Base-by-base conservation (phyloP, 2,888 invertebrate genomes). In the Antheraea assamensis region DNA sequence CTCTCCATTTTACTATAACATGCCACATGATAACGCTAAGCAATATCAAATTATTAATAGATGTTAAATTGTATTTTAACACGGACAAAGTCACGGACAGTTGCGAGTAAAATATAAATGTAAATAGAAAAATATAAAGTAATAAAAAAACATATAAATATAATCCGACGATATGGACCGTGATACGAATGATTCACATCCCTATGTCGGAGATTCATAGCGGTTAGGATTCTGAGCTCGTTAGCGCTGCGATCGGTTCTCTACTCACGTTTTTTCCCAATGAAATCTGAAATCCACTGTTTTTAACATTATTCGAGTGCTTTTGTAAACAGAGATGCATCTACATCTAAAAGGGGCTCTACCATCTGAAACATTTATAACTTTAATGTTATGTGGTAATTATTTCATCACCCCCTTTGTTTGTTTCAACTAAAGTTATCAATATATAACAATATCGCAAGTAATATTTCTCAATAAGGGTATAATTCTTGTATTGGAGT, bases 191-290 rank as follows among this genome's bases (percentile, higher is more conserved):
- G 35, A 72, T 30, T 58, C 49, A 74, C 81, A 72, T 76, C 81
- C 66, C 81, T 81, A 80, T 55, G 77, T 80, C 81, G 81, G 83
- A 83, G 80, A 84, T 84, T 84, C 81, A 73, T 79, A 75, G 78
- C 68, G 79, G 79, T 76, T 80, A 77, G 81, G 77, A 77, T 78
- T 77, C 78, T 72, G 79, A 79, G 80, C 83, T 85, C 84, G 86
- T 86, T 86, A 86, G 84, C 81, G 79, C 75, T 74, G 74, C 77
- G 71, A 82, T 82, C 80, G 79, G 76, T 31, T 71, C 31, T 21
- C 19, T 49, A 52, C 74, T 64, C 68, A 49, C 52, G 68, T 35
- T 74, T 71, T 74, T 74, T 74, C 66, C 66, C 71, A 42, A 73
- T 58, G 55, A 55, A 55, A 73, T 70, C 68, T 68, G 55, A 73